Conservation (phyloP, 1,140 invertebrate genomes). For the Bathynomus jamesi region DNA sequence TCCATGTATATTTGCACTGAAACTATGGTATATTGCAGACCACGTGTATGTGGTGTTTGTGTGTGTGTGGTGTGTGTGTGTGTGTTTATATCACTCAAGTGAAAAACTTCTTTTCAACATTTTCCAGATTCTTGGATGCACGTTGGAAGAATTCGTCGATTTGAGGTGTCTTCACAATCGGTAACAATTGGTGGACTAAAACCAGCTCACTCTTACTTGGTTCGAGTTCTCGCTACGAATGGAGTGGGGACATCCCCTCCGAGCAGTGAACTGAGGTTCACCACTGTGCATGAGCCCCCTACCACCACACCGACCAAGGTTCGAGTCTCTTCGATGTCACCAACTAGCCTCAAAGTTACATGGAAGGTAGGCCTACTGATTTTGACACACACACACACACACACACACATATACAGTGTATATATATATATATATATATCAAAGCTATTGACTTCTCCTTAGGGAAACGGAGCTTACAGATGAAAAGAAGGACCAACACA, state of each 20-base stretch:
- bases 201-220: slow-evolving; percentile 41
- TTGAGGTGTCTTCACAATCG: neutral
- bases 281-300: slow-evolving; percentile 43
- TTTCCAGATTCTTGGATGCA: slow-evolving; percentile 10
- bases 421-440: too few relatives aligned
- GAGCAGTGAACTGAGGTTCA: slow-evolving; percentile 21
- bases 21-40: too few relatives aligned
- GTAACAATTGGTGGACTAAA: slow-evolving; percentile 31
- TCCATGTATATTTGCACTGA: too few relatives aligned
- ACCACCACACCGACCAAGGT: slow-evolving; percentile 42
- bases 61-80: too few relatives aligned
- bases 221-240: slow-evolving; percentile 43
- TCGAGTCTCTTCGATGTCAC: slow-evolving; percentile 41
- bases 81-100: too few relatives aligned
- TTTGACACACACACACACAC: too few relatives aligned
- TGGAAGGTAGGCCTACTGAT: slow-evolving; percentile 43
- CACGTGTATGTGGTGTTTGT: too few relatives aligned
- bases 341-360: slow-evolving; percentile 42
- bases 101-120: too few relatives aligned
- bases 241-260: slow-evolving; percentile 40
- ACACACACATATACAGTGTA: too few relatives aligned
- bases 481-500: too few relatives aligned
- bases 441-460: too few relatives aligned
- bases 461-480: too few relatives aligned
- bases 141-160: neutral